Evolutionary conservation across 1,140 invertebrate genomes (phyloP).

Genomic region (Caenorhabditis elegans): DNA sequence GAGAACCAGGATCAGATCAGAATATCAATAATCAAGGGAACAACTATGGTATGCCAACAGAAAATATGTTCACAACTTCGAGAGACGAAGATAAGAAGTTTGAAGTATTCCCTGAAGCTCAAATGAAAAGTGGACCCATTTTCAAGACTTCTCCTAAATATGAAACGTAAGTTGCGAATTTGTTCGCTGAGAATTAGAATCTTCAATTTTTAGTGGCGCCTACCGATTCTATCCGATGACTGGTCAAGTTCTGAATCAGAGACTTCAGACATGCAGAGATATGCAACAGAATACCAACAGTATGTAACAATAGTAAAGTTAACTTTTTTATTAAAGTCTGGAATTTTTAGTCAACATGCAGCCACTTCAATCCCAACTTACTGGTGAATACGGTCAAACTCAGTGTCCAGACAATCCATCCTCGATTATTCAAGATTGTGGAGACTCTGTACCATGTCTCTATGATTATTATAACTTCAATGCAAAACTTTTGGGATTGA

Average conservation of each 20-base stretch:
- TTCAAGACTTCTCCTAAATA: slow-evolving; percentile 60
- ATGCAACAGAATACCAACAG: slow-evolving; percentile 46
- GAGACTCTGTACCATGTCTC: slow-evolving; percentile 61
- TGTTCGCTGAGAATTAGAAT: neutral
- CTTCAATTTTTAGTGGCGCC: slow-evolving; percentile 37
- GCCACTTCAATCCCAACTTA: slow-evolving; percentile 54
- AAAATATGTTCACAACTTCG: slow-evolving; percentile 66
- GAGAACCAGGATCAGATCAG: slow-evolving; percentile 50
- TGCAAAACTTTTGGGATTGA: slow-evolving; percentile 56
- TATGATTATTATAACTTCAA: slow-evolving; percentile 61
- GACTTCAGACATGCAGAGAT: slow-evolving; percentile 60
- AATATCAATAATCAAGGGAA: slow-evolving; percentile 51
- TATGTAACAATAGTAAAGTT: neutral
- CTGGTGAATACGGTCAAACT: slow-evolving; percentile 42
- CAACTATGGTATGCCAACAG: slow-evolving; percentile 59
- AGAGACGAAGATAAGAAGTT: slow-evolving; percentile 65
- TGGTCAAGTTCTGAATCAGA: slow-evolving; percentile 57
- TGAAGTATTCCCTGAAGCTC: slow-evolving; percentile 64
- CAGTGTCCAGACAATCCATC: slow-evolving; percentile 64
- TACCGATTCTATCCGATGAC: slow-evolving; percentile 52
- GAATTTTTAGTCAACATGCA: slow-evolving; percentile 58
- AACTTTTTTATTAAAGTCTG: neutral
- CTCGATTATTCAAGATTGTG: slow-evolving; percentile 58
- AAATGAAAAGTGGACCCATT: slow-evolving; percentile 57
- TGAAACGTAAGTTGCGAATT: slow-evolving; percentile 7